Conservation (phyloP, 2,888 invertebrate species). For the Crematogaster levior region DNA sequence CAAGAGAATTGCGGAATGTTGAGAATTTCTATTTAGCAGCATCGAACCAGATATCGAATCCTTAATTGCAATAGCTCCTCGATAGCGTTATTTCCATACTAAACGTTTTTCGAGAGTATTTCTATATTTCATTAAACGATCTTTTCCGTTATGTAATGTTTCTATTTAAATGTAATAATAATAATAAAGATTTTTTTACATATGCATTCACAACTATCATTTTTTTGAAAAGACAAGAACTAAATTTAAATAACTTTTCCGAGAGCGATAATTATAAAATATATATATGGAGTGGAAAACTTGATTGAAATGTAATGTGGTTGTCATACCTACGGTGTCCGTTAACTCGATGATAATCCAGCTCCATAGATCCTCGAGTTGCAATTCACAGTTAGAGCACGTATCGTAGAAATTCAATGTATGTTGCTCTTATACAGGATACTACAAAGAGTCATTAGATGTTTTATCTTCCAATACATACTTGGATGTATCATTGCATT, state of each 20-base stretch:
- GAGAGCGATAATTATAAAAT: too few relatives aligned
- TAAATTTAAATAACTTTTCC: too few relatives aligned
- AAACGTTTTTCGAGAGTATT: not conserved
- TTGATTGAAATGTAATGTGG: constrained; percentile 27
- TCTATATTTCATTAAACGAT: not conserved
- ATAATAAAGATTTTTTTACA: not conserved
- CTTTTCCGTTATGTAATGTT: not conserved
- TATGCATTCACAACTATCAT: too few relatives aligned
- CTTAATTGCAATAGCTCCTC: not conserved
- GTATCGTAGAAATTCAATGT: constrained; percentile 6
- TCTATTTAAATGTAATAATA: not conserved
- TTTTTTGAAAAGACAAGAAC: not conserved
- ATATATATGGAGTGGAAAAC: not conserved
- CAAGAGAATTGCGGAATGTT: constrained; percentile 34
- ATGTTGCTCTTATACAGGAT: not conserved
- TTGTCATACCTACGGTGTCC: not conserved
- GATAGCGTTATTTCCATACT: constrained; percentile 1
- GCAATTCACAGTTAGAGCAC: not conserved
- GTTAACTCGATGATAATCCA: not conserved
- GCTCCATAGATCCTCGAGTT: not conserved
- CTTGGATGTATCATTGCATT: not conserved
- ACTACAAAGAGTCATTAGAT: not conserved
- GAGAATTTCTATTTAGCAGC: constrained; percentile 24
- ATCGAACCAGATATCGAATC: not conserved
- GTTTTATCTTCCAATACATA: not conserved